Percentiles rank a stretch among this genome's conserved stretches.
These are phyloP conservation scores for Drosophila virilis DNA, from an alignment of 1,140 invertebrate genomes.

Conservation along the genomic window DNA sequence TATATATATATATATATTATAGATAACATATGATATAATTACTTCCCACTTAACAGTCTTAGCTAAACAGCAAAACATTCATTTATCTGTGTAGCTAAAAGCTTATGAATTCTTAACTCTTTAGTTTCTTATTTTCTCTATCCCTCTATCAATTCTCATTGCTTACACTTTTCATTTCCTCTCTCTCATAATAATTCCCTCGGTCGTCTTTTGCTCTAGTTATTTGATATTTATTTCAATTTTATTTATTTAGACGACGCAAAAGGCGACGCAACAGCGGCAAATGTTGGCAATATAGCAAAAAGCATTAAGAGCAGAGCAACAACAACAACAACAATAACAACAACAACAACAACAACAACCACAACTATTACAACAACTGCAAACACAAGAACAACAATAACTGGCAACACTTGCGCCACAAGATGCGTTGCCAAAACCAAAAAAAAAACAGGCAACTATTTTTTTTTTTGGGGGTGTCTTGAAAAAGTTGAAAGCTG, in stretches of 20 bases:
- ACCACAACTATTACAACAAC: constrained; percentile 25
- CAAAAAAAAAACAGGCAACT: constrained; percentile 25
- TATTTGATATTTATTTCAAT: constrained; percentile 80
- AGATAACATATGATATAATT: no score
- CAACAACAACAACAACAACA: constrained; percentile 29
- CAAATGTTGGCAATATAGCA: constrained; percentile 31
- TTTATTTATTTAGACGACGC: constrained; percentile 69
- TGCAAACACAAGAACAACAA: constrained; percentile 20
- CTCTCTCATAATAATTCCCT: background rate
- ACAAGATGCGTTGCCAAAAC: constrained; percentile 25
- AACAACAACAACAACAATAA: constrained; percentile 30
- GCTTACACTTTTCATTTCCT: background rate
- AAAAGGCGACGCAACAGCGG: constrained; percentile 28
- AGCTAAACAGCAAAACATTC: no score
- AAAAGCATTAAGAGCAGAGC: constrained; percentile 14
- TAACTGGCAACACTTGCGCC: constrained; percentile 41
- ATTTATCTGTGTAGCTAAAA: no score
- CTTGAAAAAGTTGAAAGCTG: constrained; percentile 40
- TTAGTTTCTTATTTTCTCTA: background rate
- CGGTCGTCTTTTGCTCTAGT: constrained; percentile 57
- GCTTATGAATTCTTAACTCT: no score
- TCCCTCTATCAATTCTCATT: background rate
- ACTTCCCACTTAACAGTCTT: no score
- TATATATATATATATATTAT: no score
- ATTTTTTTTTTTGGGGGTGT: constrained; percentile 15